Percentiles rank a stretch among this genome's conserved stretches.
phyloP scores from a whole-genome alignment of 2,113 vertebrate species.

The Halcyon malimbica region DNA sequence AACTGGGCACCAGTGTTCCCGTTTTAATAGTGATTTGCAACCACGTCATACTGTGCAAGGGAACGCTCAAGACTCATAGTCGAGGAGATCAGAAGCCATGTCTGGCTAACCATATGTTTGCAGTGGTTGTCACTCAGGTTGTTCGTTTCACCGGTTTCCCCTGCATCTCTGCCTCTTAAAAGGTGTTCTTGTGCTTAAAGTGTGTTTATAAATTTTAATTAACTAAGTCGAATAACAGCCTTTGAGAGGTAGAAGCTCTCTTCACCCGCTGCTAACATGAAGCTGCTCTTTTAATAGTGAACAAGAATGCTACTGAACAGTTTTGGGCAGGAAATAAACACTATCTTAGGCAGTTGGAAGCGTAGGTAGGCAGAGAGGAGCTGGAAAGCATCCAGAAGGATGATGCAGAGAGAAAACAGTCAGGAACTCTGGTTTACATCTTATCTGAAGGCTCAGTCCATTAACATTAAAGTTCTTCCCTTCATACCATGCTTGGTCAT shows the following conservation, averaged over 20 bases:
- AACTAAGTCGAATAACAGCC: background rate
- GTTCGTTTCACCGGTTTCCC: background rate
- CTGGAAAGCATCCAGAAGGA: slow-evolving; percentile 32
- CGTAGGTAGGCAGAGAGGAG: background rate
- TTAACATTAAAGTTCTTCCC: background rate
- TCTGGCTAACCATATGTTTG: background rate
- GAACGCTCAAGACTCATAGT: background rate
- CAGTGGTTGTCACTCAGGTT: background rate
- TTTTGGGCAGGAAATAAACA: slow-evolving; percentile 10
- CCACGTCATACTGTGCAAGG: background rate
- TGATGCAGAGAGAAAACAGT: background rate
- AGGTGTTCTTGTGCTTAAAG: background rate
- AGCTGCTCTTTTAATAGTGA: slow-evolving; percentile 5
- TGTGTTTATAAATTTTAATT: background rate
- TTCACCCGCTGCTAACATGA: background rate
- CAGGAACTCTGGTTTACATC: slow-evolving; percentile 43
- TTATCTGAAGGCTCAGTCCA: slow-evolving; percentile 5
- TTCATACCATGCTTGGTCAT: slow-evolving; percentile 27
- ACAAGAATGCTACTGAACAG: background rate
- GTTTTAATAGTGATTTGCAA: background rate
- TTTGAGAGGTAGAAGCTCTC: background rate
- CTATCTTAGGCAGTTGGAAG: background rate
- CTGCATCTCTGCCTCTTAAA: background rate
- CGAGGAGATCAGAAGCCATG: background rate
- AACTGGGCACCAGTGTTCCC: background rate